phyloP scores from a whole-genome alignment of 37 sponge, comb jelly and placozoan genomes.

The Beroe forskalii region DNA sequence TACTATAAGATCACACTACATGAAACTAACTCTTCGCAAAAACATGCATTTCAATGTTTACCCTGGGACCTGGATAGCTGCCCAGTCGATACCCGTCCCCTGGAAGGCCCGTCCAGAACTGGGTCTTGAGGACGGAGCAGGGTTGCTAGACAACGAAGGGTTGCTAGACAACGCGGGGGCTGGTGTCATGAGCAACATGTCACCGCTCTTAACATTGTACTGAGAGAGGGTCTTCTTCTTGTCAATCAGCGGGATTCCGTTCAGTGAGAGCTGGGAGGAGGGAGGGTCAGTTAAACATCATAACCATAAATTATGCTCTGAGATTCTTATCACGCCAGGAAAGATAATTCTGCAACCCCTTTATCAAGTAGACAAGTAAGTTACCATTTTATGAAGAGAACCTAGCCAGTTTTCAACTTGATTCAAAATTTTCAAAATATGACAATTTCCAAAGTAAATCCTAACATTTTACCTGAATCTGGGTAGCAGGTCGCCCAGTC shows the following conservation, averaged over 20 bases:
- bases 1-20: too few relatives aligned
- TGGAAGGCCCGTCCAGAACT: not conserved
- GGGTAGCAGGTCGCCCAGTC: not conserved
- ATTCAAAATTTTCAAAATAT: too few relatives aligned
- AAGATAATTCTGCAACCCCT: too few relatives aligned
- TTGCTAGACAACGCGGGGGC: not conserved
- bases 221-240: slow-evolving; percentile 34
- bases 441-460: too few relatives aligned
- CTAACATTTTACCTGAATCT: slow-evolving; percentile 60
- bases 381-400: too few relatives aligned
- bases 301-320: too few relatives aligned
- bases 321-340: too few relatives aligned
- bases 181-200: slow-evolving; percentile 44
- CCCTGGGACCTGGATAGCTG: slow-evolving; percentile 47
- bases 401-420: too few relatives aligned
- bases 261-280: slow-evolving; percentile 8
- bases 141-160: not conserved
- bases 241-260: slow-evolving; percentile 42
- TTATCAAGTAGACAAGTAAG: too few relatives aligned
- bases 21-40: too few relatives aligned
- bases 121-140: not conserved
- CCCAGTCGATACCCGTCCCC: slow-evolving; percentile 32
- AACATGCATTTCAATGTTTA: too few relatives aligned
- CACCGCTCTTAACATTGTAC: not conserved
- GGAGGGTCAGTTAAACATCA: too few relatives aligned